These are phyloP conservation scores for Cydia amplana DNA, from an alignment of 1,140 invertebrate genomes.

Conservation along the genomic window DNA sequence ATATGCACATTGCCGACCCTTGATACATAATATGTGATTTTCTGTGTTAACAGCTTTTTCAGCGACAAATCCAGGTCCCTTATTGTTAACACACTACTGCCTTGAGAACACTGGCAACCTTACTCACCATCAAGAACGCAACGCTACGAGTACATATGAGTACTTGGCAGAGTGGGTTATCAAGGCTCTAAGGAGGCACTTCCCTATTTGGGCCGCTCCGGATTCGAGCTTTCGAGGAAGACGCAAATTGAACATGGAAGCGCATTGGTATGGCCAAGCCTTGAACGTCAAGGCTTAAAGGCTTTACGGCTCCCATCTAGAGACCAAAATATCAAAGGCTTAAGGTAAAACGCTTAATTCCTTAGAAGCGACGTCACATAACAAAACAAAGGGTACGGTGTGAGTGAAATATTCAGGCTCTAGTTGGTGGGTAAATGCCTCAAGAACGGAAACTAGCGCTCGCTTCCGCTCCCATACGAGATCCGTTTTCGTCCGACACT, in stretches of 20 bases:
- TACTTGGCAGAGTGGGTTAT: too few relatives aligned
- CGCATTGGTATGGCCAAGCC: not conserved
- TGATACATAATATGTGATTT: too few relatives aligned
- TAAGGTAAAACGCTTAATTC: not conserved
- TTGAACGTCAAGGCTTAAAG: not conserved
- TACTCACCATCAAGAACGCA: too few relatives aligned
- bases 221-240: not conserved
- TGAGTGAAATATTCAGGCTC: conserved; percentile 22
- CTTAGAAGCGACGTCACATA: conserved; percentile 12
- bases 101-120: too few relatives aligned
- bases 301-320: not conserved
- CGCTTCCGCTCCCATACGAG: conserved; percentile 36
- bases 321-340: not conserved
- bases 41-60: too few relatives aligned
- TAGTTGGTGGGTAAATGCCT: conserved; percentile 25
- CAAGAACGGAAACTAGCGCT: conserved; percentile 33
- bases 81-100: too few relatives aligned
- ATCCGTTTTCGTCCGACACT: conserved; percentile 34
- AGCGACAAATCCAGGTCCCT: too few relatives aligned
- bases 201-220: too few relatives aligned
- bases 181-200: too few relatives aligned
- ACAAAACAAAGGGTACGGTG: conserved; percentile 11
- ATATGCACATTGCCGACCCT: too few relatives aligned
- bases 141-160: too few relatives aligned
- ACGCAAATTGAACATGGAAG: not conserved